Percentiles rank a stretch among this genome's conserved stretches.
phyloP scores from a whole-genome alignment of 1,140 invertebrate species.

The Bombus balteatus region DNA sequence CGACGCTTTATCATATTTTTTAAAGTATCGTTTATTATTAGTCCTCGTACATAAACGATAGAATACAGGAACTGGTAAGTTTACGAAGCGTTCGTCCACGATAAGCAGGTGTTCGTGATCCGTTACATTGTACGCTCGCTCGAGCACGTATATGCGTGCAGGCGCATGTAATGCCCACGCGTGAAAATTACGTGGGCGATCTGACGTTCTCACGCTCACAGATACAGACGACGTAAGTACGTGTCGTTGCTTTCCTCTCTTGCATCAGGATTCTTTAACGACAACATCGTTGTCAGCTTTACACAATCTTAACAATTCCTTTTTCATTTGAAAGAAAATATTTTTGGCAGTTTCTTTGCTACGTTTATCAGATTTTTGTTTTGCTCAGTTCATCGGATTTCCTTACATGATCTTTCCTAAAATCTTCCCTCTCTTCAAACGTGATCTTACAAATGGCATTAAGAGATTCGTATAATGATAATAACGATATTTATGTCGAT shows the following conservation, averaged over 20 bases:
- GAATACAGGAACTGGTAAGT: constrained; percentile 10
- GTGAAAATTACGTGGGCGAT: constrained; percentile 58
- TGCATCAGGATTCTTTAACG: background rate
- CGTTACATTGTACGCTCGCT: constrained; percentile 21
- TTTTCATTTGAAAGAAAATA: background rate
- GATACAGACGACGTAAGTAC: background rate
- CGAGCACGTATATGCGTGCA: constrained; percentile 23
- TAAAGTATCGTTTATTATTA: constrained; percentile 31
- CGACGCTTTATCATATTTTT: background rate
- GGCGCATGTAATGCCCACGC: constrained; percentile 46
- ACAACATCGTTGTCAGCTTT: background rate
- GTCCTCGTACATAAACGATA: background rate
- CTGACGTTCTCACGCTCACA: constrained; percentile 1
- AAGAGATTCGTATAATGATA: background rate
- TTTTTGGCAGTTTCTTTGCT: background rate
- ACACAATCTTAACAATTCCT: background rate
- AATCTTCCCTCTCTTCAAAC: background rate
- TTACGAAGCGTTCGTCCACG: constrained; percentile 19
- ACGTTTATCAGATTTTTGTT: background rate
- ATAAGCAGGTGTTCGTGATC: constrained; percentile 13
- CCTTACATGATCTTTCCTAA: background rate
- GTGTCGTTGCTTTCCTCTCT: background rate
- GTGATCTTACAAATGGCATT: background rate
- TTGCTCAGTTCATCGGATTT: background rate
- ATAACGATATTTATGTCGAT: too few relatives aligned